A percentile compares a stretch with the other conserved stretches of the same genome.
Conservation (phyloP, 2,888 invertebrate species). For the Amorpha juglandis region DNA sequence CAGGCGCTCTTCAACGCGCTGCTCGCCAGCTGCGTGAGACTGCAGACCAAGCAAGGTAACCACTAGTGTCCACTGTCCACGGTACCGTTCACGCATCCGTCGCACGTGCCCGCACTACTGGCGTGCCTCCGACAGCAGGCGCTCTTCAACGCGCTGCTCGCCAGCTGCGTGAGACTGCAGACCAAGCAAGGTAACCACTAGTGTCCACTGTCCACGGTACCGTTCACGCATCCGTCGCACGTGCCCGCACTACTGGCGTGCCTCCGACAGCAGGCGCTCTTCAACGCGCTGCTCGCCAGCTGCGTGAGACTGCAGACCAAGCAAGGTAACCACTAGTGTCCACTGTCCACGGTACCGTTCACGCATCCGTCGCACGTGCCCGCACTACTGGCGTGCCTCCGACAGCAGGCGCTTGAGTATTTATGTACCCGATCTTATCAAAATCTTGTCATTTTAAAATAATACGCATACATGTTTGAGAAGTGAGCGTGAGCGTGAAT, state of each 20-base stretch:
- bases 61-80: not conserved
- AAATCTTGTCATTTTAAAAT: too few species aligned
- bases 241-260: constrained; percentile 93
- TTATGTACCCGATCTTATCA: too few species aligned
- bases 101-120: constrained; percentile 95
- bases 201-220: not conserved
- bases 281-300: constrained; percentile 94
- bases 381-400: constrained; percentile 91
- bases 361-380: constrained; percentile 97
- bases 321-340: constrained; percentile 82
- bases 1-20: constrained; percentile 96
- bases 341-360: constrained; percentile 33
- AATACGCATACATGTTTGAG: too few species aligned
- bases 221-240: constrained; percentile 93
- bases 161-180: constrained; percentile 94
- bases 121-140: constrained; percentile 94
- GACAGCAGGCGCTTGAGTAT: constrained; percentile 96
- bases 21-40: constrained; percentile 93
- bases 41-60: constrained; percentile 90
- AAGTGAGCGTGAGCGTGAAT: too few species aligned
- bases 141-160: constrained; percentile 94
- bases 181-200: constrained; percentile 87
- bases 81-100: constrained; percentile 89
- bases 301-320: constrained; percentile 93
- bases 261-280: constrained; percentile 94